Percentiles rank a stretch among this genome's conserved stretches.
Evolutionary conservation across 2,797 vertebrate species (phyloP).

Genomic region (Pagetopsis macropterus): DNA sequence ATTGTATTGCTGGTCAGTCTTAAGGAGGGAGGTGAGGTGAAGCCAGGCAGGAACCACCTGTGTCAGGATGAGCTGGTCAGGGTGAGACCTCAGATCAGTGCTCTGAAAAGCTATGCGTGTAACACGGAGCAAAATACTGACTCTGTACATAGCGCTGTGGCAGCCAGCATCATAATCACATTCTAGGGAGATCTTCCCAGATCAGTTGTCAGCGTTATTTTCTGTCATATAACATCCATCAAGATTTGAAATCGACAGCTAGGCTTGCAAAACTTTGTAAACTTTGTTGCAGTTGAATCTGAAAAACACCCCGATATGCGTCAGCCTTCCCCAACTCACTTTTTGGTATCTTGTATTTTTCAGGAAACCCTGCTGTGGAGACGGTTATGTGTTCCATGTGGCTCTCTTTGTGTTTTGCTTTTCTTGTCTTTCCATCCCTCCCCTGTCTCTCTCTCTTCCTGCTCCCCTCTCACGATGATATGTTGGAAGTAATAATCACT

Average conservation of each 20-base stretch:
- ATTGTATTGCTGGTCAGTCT: slow-evolving; percentile 92
- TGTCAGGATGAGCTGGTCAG: slow-evolving; percentile 63
- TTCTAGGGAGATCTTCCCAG: slow-evolving; percentile 33
- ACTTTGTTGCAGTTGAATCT: slow-evolving; percentile 62
- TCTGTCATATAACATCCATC: slow-evolving; percentile 30
- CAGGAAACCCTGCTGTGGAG: slow-evolving; percentile 59
- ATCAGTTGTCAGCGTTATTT: slow-evolving; percentile 30
- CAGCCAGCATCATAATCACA: slow-evolving; percentile 28
- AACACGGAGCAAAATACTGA: slow-evolving; percentile 9
- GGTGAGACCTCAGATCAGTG: slow-evolving; percentile 36
- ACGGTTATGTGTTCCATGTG: slow-evolving; percentile 55
- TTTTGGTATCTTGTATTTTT: slow-evolving; percentile 51
- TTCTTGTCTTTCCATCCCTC: slow-evolving; percentile 49
- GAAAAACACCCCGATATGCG: slow-evolving; percentile 39
- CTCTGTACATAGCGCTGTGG: slow-evolving; percentile 11
- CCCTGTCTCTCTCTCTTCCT: slow-evolving; percentile 46
- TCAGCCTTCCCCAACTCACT: slow-evolving; percentile 53
- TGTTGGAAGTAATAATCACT: slow-evolving; percentile 83
- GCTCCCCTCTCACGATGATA: slow-evolving; percentile 65
- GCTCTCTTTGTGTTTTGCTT: slow-evolving; percentile 56
- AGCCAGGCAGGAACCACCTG: slow-evolving; percentile 78
- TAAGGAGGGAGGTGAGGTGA: slow-evolving; percentile 84
- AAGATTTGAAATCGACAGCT: slow-evolving; percentile 34
- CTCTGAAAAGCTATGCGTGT: slow-evolving; percentile 10
- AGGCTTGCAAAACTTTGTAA: slow-evolving; percentile 61